Base-by-base conservation (phyloP, 1,140 invertebrate genomes). In the Amyelois transitella region DNA sequence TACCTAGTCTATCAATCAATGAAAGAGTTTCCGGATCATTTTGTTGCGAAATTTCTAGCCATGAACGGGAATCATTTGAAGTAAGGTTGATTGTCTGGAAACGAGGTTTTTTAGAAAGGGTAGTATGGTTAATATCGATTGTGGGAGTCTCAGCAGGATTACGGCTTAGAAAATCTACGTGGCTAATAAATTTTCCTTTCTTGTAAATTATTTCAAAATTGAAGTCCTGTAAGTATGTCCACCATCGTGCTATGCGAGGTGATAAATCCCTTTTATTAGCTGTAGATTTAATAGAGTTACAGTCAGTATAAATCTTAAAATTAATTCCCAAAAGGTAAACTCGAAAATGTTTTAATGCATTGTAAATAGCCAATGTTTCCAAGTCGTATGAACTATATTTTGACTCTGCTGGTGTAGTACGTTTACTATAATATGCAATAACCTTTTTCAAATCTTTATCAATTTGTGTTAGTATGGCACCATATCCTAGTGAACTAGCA, bases 201-300 rank as follows among this genome's bases (percentile, higher is more conserved):
- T 81, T 45, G 64, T 89, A 82, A 24, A 70, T 58, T 17, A 89
- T 64, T 7, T 71, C 59, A 48, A 74, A 81, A 38, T 70, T 17
- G 48, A 52, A 79, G 17, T 78, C 70, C 49, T 85, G 75, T 0
- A 81, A 21, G 28, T 67, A 71, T 5, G 77, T 58, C 22, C 22
- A 24, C 72, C 72, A 72, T 45, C 61, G 20, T 17, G 55, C 62
- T 6, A 72, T 67, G 17, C 72, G 43, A 2, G 60, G 57, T 44
- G 62, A 60, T 22, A 74, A 38, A 8, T 69, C 60, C 19, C 58
- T 54, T 58, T 72, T 72, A 8, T 43, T 52, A 7, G 69, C 18
- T 0, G 72, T 53, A 32, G 55, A 51, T 56, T 47, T 49, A 14
- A 75, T 55, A 0, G 69, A 62, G 32, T 58, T 55, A 51, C 70